Conservation (phyloP, 2,888 invertebrate genomes). For the Caenorhabditis sp. region DNA sequence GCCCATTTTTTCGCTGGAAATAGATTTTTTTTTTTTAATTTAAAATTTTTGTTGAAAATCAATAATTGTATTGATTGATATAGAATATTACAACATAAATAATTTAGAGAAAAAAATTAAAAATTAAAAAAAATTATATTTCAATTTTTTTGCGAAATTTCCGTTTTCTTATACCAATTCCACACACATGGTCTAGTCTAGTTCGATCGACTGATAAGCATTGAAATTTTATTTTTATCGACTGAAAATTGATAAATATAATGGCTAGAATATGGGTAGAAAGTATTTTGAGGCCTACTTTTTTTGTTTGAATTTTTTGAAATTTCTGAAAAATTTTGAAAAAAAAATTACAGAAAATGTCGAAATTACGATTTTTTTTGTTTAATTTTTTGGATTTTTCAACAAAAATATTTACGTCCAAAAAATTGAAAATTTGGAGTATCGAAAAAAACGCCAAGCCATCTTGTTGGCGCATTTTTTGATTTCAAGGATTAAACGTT, state of each 20-base stretch:
- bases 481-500: no score
- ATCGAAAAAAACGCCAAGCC: neutral
- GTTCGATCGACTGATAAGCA: neutral
- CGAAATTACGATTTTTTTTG: neutral
- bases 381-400: neutral
- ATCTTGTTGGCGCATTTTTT: neutral
- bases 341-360: neutral
- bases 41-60: no score
- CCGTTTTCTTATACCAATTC: neutral
- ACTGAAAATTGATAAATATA: neutral
- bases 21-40: no score
- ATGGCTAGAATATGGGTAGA: neutral
- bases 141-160: neutral
- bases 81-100: slow-evolving; percentile 25
- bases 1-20: slow-evolving; percentile 50
- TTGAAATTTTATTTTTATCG: neutral
- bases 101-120: slow-evolving; percentile 11
- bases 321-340: neutral
- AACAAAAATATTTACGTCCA: neutral
- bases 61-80: slow-evolving; percentile 5
- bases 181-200: slow-evolving; percentile 1
- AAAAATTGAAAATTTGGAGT: no score
- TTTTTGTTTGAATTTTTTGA: neutral
- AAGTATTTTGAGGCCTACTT: neutral
- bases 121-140: neutral